Evolutionary conservation across 2,113 vertebrate species (phyloP).

Genomic region (Psephotus haematonotus): DNA sequence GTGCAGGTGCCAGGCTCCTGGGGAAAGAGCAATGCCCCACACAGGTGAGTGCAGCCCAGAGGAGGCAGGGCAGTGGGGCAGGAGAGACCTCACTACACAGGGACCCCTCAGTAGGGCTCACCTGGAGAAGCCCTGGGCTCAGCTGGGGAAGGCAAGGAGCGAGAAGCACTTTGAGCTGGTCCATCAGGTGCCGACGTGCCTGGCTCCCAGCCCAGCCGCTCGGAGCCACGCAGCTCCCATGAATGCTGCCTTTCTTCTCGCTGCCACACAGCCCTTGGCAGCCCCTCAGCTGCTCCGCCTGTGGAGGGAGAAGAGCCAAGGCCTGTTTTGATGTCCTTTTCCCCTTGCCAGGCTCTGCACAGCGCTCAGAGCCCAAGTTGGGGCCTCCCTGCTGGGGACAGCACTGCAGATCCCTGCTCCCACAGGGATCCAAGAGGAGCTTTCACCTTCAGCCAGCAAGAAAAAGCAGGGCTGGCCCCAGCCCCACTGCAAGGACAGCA

Average conservation of each 20-base stretch:
- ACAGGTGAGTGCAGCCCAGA: neutral
- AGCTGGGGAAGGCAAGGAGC: neutral
- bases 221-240: neutral
- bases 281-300: neutral
- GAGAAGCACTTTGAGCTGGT: neutral
- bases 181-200: conserved; percentile 49
- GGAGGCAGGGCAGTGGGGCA: neutral
- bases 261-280: neutral
- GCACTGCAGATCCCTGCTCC: neutral
- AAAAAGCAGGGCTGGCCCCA: neutral
- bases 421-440: neutral
- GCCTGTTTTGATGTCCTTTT: neutral
- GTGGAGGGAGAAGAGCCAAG: neutral
- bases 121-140: neutral
- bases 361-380: neutral
- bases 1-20: neutral
- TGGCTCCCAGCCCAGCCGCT: conserved; percentile 22
- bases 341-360: neutral
- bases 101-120: neutral
- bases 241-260: conserved; percentile 29
- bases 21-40: neutral
- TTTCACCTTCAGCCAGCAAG: neutral
- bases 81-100: neutral
- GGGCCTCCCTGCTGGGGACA: neutral
- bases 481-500: fast-evolving